These are phyloP conservation scores for Notothenia rossii DNA, from an alignment of 2,113 vertebrate genomes.

Conservation along the genomic window DNA sequence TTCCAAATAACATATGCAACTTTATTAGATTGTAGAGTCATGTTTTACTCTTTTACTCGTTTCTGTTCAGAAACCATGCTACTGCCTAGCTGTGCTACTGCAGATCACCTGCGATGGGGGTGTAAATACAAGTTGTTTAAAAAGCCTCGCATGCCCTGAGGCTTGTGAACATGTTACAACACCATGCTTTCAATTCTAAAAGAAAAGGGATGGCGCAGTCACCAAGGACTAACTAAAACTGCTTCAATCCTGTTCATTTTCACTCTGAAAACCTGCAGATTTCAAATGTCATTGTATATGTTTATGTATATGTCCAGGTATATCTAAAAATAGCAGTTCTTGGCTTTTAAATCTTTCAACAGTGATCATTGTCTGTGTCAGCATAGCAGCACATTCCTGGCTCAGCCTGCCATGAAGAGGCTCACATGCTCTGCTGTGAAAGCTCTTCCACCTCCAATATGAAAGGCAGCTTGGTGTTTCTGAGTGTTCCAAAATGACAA, in stretches of 20 bases:
- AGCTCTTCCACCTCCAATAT: background rate
- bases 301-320: background rate
- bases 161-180: conserved; percentile 70
- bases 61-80: background rate
- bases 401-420: background rate
- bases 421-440: background rate
- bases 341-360: background rate
- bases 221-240: background rate
- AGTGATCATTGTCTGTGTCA: background rate
- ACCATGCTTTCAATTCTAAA: conserved; percentile 14
- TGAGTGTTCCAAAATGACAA: background rate
- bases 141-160: conserved; percentile 29
- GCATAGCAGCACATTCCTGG: conserved; percentile 30
- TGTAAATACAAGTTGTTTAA: conserved; percentile 32
- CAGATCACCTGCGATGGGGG: conserved; percentile 20
- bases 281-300: background rate
- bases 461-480: background rate
- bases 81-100: background rate
- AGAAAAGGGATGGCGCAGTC: conserved; percentile 9
- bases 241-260: background rate
- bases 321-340: background rate
- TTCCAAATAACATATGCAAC: background rate
- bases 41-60: background rate
- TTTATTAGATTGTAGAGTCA: background rate
- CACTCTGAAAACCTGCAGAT: background rate